Conservation (phyloP, 2,797 vertebrate species). For the Coendou prehensilis region DNA sequence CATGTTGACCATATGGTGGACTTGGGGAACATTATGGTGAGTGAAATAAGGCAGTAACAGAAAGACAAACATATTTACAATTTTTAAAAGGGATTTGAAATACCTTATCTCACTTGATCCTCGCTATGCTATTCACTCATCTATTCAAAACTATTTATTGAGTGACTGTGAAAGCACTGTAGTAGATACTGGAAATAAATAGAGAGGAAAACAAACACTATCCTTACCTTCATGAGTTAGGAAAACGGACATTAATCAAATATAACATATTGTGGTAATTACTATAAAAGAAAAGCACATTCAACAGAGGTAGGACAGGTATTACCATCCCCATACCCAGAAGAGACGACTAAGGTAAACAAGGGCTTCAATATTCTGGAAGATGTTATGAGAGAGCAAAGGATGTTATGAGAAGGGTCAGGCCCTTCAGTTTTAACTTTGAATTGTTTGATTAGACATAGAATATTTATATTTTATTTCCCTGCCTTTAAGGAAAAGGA, state of each 20-base stretch:
- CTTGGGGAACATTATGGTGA: not conserved
- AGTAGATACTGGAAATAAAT: not conserved
- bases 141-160: constrained; percentile 53
- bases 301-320: not conserved
- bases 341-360: constrained; percentile 13
- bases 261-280: constrained; percentile 13
- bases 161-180: not conserved
- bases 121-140: not conserved
- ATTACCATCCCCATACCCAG: constrained; percentile 8
- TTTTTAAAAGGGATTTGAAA: constrained; percentile 58
- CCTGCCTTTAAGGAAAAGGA: constrained; percentile 9
- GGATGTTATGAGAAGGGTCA: not conserved
- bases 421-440: not conserved
- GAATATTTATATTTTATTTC: not conserved
- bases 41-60: not conserved
- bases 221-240: not conserved
- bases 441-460: constrained; percentile 1
- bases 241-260: constrained; percentile 35
- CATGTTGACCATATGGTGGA: not conserved
- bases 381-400: not conserved
- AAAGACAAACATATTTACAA: not conserved
- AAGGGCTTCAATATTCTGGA: not conserved
- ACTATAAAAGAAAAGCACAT: not conserved
- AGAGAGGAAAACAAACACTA: not conserved
- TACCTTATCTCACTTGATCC: not conserved